phyloP scores from a whole-genome alignment of 2,797 vertebrate species.

The Lepus townsendii region DNA sequence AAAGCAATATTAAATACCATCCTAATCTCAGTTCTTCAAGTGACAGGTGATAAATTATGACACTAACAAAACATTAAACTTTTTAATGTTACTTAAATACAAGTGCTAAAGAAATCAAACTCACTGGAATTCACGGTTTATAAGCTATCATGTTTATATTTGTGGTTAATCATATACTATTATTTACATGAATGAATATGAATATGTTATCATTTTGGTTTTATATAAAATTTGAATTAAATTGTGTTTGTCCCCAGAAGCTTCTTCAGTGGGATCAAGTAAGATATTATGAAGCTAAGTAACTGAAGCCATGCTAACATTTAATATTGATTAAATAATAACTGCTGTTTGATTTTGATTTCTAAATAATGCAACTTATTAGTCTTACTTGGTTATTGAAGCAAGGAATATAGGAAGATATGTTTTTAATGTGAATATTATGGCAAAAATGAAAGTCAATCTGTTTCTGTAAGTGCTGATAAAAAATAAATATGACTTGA shows the following conservation, averaged over 20 bases:
- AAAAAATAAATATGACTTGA: neutral
- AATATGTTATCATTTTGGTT: neutral
- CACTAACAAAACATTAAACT: neutral
- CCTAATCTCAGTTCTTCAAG: neutral
- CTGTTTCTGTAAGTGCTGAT: neutral
- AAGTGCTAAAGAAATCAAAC: neutral
- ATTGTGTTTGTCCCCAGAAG: neutral
- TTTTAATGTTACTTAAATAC: constrained; percentile 30
- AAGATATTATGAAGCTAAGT: neutral
- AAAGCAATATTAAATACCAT: neutral
- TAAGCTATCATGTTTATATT: constrained; percentile 1
- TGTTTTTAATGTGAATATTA: neutral
- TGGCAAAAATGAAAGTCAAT: neutral
- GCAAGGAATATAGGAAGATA: neutral
- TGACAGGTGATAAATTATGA: constrained; percentile 27
- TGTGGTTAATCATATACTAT: neutral
- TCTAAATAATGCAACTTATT: constrained; percentile 1
- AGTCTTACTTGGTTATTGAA: neutral
- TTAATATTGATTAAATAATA: neutral
- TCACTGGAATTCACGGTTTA: neutral
- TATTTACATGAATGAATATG: constrained; percentile 8
- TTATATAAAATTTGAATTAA: constrained; percentile 13
- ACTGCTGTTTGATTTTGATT: neutral
- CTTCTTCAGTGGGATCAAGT: neutral
- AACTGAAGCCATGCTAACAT: neutral